These are phyloP conservation scores for Lottia scabra DNA, from an alignment of 2,888 invertebrate genomes.

Conservation along the genomic window DNA sequence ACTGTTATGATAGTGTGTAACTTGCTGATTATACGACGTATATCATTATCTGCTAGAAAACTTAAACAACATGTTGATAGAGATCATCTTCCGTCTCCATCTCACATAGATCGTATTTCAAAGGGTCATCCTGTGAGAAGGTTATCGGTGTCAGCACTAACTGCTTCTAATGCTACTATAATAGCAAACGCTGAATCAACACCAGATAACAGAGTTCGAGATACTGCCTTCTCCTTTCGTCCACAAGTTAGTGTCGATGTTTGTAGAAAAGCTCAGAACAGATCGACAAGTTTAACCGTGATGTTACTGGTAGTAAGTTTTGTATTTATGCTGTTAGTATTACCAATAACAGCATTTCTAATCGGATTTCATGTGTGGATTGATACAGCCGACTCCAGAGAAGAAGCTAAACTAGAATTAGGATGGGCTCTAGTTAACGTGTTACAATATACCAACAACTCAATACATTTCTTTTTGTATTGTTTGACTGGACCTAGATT, in stretches of 20 bases:
- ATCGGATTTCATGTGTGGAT: constrained; percentile 47
- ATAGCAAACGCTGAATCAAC: not conserved
- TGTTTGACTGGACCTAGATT: constrained; percentile 54
- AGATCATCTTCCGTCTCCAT: not conserved
- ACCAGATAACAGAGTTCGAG: not conserved
- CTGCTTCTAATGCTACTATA: not conserved
- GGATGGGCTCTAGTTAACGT: constrained; percentile 53
- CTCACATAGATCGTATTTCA: not conserved
- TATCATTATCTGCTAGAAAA: constrained; percentile 33
- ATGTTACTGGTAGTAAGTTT: constrained; percentile 51
- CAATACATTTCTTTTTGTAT: constrained; percentile 55
- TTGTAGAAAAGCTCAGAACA: not conserved
- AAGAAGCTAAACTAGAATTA: constrained; percentile 39
- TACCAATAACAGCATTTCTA: constrained; percentile 52
- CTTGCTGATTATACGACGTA: constrained; percentile 46
- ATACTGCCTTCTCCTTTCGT: not conserved
- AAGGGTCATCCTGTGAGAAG: constrained; percentile 2
- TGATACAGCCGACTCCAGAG: constrained; percentile 22
- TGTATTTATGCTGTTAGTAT: constrained; percentile 47
- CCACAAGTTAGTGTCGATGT: not conserved
- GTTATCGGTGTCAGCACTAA: not conserved
- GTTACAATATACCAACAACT: constrained; percentile 55
- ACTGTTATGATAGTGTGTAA: constrained; percentile 50
- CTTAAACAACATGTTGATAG: constrained; percentile 25
- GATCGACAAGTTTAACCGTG: constrained; percentile 40